Conservation (phyloP, 1,140 invertebrate species). For the Nephotettix cincticeps region DNA sequence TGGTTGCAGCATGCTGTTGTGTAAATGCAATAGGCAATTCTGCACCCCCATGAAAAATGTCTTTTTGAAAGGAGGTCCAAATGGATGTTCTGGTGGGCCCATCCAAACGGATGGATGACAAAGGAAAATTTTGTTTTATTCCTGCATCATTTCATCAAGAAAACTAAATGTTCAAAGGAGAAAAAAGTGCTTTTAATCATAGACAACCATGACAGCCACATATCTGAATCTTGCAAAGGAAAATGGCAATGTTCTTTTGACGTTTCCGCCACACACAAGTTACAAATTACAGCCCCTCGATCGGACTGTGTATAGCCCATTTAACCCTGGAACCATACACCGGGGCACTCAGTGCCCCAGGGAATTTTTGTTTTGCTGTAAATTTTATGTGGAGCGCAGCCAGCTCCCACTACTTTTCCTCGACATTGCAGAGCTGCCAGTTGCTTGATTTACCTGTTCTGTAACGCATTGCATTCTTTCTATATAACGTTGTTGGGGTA, state of each 20-base stretch:
- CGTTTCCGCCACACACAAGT: slow-evolving; percentile 34
- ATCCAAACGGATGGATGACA: slow-evolving; percentile 49
- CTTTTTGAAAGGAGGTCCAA: slow-evolving; percentile 49
- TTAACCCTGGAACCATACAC: too few relatives aligned
- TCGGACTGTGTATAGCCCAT: slow-evolving; percentile 31
- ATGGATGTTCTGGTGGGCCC: slow-evolving; percentile 43
- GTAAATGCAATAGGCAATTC: slow-evolving; percentile 43
- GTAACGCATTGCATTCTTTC: too few relatives aligned
- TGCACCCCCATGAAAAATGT: slow-evolving; percentile 47
- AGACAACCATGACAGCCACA: slow-evolving; percentile 31
- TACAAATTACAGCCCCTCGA: slow-evolving; percentile 37
- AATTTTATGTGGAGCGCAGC: too few relatives aligned
- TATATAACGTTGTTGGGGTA: too few relatives aligned
- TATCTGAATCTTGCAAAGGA: slow-evolving; percentile 32
- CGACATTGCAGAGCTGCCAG: too few relatives aligned
- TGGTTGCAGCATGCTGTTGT: slow-evolving; percentile 39
- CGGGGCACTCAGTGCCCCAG: too few relatives aligned
- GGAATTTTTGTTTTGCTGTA: too few relatives aligned
- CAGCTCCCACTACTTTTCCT: too few relatives aligned
- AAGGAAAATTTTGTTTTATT: not conserved
- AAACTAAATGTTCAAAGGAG: slow-evolving; percentile 15
- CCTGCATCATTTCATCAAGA: slow-evolving; percentile 7
- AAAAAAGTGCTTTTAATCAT: slow-evolving; percentile 32
- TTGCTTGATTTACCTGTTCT: too few relatives aligned
- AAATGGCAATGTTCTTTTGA: slow-evolving; percentile 23